Evolutionary conservation across 1,140 invertebrate genomes (phyloP).

Genomic region (Drosophila azteca): DNA sequence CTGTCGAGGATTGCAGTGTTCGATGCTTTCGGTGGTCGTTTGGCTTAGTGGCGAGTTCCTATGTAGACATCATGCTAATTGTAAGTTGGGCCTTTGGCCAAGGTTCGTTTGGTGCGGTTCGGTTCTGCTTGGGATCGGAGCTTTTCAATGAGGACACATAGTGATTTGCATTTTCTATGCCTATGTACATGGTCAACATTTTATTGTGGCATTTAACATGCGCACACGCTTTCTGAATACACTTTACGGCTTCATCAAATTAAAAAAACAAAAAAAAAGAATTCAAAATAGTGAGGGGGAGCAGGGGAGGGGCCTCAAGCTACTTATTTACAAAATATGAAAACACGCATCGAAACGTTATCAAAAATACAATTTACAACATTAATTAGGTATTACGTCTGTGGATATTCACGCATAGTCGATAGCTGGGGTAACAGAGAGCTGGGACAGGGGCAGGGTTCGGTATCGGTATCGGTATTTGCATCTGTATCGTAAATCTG

Average conservation of each 20-base stretch:
- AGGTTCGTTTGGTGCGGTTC: neutral
- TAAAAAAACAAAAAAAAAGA: slow-evolving; percentile 43
- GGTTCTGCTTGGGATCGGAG: neutral
- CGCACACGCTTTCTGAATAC: slow-evolving; percentile 33
- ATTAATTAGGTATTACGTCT: neutral
- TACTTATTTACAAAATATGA: slow-evolving; percentile 38
- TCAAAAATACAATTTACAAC: slow-evolving; percentile 31
- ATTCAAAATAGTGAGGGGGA: slow-evolving; percentile 19
- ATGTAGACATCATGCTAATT: too few species aligned
- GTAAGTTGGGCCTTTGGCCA: neutral
- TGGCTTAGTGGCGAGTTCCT: neutral
- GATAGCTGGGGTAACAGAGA: too few species aligned
- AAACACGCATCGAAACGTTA: slow-evolving; percentile 1
- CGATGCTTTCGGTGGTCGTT: neutral
- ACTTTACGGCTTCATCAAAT: slow-evolving; percentile 54
- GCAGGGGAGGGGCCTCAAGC: slow-evolving; percentile 21
- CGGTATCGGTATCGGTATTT: too few species aligned
- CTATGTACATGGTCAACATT: slow-evolving; percentile 69
- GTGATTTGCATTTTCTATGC: slow-evolving; percentile 34
- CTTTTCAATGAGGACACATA: neutral
- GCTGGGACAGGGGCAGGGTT: neutral
- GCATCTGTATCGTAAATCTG: slow-evolving; percentile 1
- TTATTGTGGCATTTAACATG: slow-evolving; percentile 47
- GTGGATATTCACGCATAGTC: too few species aligned
- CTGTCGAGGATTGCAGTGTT: neutral